Percentiles rank a stretch among this genome's conserved stretches.
Evolutionary conservation across 2,797 vertebrate species (phyloP).

Genomic region (Gymnothorax javanicus): DNA sequence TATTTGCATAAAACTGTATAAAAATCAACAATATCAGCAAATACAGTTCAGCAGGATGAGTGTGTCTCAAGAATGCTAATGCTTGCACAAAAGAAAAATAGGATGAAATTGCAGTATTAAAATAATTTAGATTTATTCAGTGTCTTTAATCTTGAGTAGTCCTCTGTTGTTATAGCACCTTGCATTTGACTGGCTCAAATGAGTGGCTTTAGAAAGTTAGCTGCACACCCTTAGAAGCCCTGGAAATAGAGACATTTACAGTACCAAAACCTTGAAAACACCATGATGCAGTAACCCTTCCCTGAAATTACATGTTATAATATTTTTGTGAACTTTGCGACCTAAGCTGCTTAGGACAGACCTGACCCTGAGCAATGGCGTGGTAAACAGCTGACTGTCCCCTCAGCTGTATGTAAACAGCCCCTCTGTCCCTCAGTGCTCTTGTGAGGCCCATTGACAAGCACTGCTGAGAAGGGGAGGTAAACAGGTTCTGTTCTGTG

Average conservation of each 20-base stretch:
- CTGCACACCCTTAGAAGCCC: neutral
- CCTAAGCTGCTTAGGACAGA: neutral
- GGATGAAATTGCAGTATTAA: slow-evolving; percentile 33
- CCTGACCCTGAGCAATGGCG: neutral
- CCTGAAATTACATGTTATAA: neutral
- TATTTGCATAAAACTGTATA: neutral
- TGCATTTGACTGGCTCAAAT: neutral
- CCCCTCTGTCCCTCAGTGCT: neutral
- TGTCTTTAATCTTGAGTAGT: slow-evolving; percentile 5
- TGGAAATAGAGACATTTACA: neutral
- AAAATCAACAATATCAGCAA: neutral
- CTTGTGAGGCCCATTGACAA: neutral
- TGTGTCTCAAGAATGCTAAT: neutral
- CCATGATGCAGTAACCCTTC: neutral
- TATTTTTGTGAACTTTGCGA: neutral
- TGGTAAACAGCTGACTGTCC: neutral
- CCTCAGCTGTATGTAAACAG: neutral
- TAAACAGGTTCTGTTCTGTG: neutral
- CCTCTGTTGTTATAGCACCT: neutral
- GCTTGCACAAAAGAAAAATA: slow-evolving; percentile 24
- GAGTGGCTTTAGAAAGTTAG: slow-evolving; percentile 3
- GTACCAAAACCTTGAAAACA: neutral
- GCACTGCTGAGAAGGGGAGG: neutral
- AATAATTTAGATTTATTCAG: slow-evolving; percentile 17
- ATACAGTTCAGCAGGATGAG: neutral